Evolutionary conservation across 1,140 invertebrate genomes (phyloP).

Genomic region (Bombyx mandarina): DNA sequence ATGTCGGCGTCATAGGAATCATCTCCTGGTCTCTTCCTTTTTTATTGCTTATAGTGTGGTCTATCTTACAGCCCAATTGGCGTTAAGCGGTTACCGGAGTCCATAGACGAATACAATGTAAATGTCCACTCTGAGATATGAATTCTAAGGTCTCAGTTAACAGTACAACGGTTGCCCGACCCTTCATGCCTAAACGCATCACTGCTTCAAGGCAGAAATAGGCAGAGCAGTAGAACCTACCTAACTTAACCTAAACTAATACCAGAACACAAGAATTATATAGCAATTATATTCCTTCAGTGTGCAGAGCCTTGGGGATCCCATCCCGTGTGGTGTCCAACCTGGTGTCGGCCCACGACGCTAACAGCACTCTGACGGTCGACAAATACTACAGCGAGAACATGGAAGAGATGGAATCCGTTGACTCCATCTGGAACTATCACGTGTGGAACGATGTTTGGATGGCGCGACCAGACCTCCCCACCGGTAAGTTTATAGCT

Average conservation of each 20-base stretch:
- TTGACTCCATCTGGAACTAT: slow-evolving; percentile 81
- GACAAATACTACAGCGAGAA: slow-evolving; percentile 78
- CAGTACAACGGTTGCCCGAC: too few species aligned
- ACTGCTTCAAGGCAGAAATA: too few species aligned
- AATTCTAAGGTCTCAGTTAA: background rate
- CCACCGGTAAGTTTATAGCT: slow-evolving; percentile 54
- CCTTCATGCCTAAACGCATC: too few species aligned
- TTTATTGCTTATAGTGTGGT: too few species aligned
- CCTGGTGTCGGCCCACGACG: slow-evolving; percentile 81
- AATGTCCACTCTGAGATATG: too few species aligned
- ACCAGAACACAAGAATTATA: background rate
- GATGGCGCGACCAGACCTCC: slow-evolving; percentile 81
- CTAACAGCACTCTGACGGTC: slow-evolving; percentile 80
- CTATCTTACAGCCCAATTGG: too few species aligned
- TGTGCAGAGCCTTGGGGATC: slow-evolving; percentile 80
- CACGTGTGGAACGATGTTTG: slow-evolving; percentile 87
- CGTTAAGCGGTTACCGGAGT: too few species aligned
- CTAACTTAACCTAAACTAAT: background rate
- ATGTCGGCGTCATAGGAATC: too few species aligned
- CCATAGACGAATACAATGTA: too few species aligned
- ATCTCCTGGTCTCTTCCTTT: too few species aligned
- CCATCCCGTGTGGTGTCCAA: slow-evolving; percentile 81
- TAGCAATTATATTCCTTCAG: slow-evolving; percentile 43
- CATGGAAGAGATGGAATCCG: slow-evolving; percentile 72
- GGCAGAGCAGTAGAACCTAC: background rate